Conservation (phyloP, 2,888 invertebrate genomes). For the Carabus problematicus region DNA sequence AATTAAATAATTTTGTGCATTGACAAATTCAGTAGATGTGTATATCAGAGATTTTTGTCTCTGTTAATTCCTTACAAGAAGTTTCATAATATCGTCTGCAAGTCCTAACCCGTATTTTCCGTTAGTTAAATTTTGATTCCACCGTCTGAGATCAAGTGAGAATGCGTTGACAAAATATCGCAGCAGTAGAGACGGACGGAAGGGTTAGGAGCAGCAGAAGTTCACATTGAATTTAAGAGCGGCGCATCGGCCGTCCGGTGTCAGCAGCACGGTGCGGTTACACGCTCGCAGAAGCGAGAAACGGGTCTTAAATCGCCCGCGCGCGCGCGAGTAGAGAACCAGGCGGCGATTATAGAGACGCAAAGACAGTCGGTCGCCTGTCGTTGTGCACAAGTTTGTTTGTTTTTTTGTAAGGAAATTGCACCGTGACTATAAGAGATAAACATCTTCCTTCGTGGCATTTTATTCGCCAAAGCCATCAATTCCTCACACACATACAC, state of each 20-base stretch:
- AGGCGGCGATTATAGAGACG: slow-evolving; percentile 13
- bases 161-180: too few relatives aligned
- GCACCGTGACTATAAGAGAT: not conserved
- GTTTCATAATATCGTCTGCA: too few relatives aligned
- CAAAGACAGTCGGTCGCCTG: not conserved
- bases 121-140: slow-evolving; percentile 7
- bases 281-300: not conserved
- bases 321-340: not conserved
- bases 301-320: not conserved
- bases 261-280: slow-evolving; percentile 2
- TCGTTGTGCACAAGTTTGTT: not conserved
- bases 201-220: not conserved
- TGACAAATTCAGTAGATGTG: too few relatives aligned
- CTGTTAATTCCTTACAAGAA: too few relatives aligned
- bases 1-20: too few relatives aligned
- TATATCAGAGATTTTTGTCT: too few relatives aligned
- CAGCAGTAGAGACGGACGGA: too few relatives aligned
- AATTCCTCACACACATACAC: not conserved
- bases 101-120: too few relatives aligned
- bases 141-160: not conserved
- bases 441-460: slow-evolving; percentile 17
- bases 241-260: not conserved
- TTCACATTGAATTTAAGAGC: slow-evolving; percentile 1
- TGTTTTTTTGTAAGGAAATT: slow-evolving; percentile 17
- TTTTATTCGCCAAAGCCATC: slow-evolving; percentile 2